phyloP scores from a whole-genome alignment of 2,888 invertebrate species.

The Psococerastis gibbosa region DNA sequence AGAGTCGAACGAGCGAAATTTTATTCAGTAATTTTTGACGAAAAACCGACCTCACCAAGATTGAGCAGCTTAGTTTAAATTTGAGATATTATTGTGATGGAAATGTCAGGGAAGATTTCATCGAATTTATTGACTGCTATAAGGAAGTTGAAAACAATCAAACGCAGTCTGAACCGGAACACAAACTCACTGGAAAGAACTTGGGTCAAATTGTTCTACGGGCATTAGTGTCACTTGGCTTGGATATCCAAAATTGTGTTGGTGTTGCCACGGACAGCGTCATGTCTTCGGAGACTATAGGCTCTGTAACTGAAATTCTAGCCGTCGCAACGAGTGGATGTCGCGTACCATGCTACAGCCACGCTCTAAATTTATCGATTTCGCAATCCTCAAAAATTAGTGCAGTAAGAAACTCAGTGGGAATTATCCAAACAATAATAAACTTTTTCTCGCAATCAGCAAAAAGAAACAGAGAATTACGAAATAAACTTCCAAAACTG shows the following conservation, averaged over 20 bases:
- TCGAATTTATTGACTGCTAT: slow-evolving; percentile 19
- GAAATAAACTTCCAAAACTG: background rate
- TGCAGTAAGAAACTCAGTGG: background rate
- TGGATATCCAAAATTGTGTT: background rate
- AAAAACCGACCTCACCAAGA: slow-evolving; percentile 20
- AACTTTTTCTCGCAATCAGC: background rate
- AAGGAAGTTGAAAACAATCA: slow-evolving; percentile 2
- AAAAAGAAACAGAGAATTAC: background rate
- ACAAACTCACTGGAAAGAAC: background rate
- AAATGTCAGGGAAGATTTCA: slow-evolving; percentile 17
- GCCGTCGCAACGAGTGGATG: background rate
- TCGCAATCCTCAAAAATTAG: background rate
- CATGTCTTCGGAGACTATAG: background rate
- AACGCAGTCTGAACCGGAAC: slow-evolving; percentile 4
- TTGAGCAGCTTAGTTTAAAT: slow-evolving; percentile 19
- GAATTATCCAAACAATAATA: background rate
- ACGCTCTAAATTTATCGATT: background rate
- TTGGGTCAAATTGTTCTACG: slow-evolving; percentile 5
- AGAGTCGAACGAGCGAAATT: slow-evolving; percentile 15
- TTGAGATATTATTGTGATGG: slow-evolving; percentile 17
- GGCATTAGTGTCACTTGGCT: background rate
- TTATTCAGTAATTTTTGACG: slow-evolving; percentile 20
- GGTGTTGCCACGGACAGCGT: slow-evolving; percentile 6
- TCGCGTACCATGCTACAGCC: background rate
- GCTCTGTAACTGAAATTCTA: background rate